These are phyloP conservation scores for Zapornia atra DNA, from an alignment of 2,113 vertebrate species.

Conservation along the genomic window DNA sequence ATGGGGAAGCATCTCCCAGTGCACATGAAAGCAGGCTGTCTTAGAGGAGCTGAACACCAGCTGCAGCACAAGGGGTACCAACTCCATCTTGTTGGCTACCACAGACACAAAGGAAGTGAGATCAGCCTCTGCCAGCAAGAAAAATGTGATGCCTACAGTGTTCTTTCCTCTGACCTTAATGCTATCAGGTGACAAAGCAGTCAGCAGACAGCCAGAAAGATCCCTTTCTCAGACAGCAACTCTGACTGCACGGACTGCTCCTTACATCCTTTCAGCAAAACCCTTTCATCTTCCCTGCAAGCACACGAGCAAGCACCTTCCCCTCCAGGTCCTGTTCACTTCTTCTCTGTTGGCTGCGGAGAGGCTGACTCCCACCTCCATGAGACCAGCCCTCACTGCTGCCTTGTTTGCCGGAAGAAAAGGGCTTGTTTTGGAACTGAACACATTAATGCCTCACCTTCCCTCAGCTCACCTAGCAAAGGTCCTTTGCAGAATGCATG, in stretches of 20 bases:
- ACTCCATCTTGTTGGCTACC: neutral
- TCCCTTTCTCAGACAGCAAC: neutral
- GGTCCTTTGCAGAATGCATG: neutral
- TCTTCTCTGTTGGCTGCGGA: neutral
- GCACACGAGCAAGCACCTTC: neutral
- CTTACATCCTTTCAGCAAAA: neutral
- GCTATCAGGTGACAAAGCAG: neutral
- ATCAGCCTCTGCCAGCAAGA: neutral
- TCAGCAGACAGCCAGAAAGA: neutral
- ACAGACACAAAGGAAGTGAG: neutral
- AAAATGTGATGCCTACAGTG: neutral
- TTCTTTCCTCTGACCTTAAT: neutral
- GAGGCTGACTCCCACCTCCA: neutral
- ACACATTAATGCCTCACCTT: neutral
- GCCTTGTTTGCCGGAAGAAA: neutral
- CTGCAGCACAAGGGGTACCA: neutral
- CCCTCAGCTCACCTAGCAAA: neutral
- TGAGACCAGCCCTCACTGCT: neutral
- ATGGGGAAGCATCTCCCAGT: neutral
- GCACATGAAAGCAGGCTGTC: neutral
- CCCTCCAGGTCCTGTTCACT: neutral
- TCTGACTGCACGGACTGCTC: neutral
- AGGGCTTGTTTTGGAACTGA: neutral
- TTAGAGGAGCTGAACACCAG: neutral
- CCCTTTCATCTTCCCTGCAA: neutral